Percentiles rank a stretch among this genome's conserved stretches.
These are phyloP conservation scores for Onychomys arenicola DNA, from an alignment of 2,797 vertebrate species.

Conservation along the genomic window DNA sequence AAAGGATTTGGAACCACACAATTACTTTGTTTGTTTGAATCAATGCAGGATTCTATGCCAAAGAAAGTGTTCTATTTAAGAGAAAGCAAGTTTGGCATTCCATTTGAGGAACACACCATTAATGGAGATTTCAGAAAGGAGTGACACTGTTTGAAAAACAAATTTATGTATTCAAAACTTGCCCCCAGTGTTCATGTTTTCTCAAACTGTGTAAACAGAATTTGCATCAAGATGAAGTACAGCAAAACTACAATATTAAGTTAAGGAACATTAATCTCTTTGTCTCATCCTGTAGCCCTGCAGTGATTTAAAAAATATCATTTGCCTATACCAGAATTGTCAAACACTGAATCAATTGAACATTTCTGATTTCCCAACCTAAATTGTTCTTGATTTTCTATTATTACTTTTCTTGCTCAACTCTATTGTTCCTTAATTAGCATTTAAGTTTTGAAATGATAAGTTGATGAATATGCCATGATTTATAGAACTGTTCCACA, in stretches of 20 bases:
- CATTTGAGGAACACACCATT: neutral
- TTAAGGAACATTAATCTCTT: neutral
- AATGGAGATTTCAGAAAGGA: neutral
- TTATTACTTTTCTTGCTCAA: neutral
- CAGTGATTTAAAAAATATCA: neutral
- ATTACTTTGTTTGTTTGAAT: neutral
- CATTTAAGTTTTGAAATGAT: slow-evolving; percentile 34
- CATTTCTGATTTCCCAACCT: neutral
- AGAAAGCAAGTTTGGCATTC: neutral
- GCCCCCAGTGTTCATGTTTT: neutral
- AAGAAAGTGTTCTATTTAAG: neutral
- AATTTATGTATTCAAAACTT: neutral
- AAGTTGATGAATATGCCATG: neutral
- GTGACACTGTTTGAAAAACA: neutral
- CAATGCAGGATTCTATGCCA: neutral
- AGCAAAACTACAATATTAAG: neutral
- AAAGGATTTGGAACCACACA: neutral
- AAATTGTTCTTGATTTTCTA: neutral
- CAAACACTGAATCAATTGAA: neutral
- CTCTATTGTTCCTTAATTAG: slow-evolving; percentile 7
- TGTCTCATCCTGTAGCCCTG: neutral
- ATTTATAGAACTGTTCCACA: neutral
- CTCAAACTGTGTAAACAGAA: neutral
- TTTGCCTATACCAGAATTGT: neutral
- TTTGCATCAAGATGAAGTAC: neutral